Percentiles rank a stretch among this genome's conserved stretches.
Evolutionary conservation across 2,888 invertebrate genomes (phyloP).

Genomic region (Chelonus formosanus): DNA sequence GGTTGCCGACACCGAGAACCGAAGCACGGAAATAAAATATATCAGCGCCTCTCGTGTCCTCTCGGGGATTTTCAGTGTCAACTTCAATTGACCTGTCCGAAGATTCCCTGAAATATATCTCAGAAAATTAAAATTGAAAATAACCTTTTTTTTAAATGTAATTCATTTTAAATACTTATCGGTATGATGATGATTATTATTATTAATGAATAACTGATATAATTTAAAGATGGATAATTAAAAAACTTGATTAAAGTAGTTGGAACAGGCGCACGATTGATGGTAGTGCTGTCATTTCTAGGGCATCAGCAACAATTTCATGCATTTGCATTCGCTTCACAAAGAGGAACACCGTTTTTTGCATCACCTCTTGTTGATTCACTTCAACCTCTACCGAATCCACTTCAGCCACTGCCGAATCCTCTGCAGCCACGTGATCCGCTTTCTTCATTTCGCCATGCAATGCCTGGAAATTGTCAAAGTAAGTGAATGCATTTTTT

Average conservation of each 20-base stretch:
- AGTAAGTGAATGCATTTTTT: conserved; percentile 73
- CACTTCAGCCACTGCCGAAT: conserved; percentile 61
- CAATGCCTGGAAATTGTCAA: conserved; percentile 88
- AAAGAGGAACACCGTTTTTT: conserved; percentile 61
- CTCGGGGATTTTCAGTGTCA: background rate
- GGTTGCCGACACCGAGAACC: conserved; percentile 56
- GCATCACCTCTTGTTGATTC: conserved; percentile 62
- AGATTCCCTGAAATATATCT: background rate
- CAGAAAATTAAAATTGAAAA: background rate
- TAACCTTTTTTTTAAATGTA: conserved; percentile 18
- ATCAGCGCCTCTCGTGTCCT: conserved; percentile 41
- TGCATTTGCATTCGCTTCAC: conserved; percentile 79
- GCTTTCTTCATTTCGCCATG: conserved; percentile 87
- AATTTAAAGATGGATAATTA: too few species aligned
- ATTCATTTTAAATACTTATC: conserved; percentile 4
- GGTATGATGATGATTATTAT: too few species aligned
- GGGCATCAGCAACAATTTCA: conserved; percentile 97
- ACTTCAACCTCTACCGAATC: conserved; percentile 60
- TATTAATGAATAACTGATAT: too few species aligned
- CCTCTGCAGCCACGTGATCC: conserved; percentile 81
- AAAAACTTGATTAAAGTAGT: conserved; percentile 37
- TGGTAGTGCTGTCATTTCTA: conserved; percentile 87
- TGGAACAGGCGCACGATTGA: conserved; percentile 68
- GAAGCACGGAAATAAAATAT: conserved; percentile 57
- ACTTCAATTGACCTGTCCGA: conserved; percentile 18